phyloP scores from a whole-genome alignment of 1,140 invertebrate species.

The Pantala flavescens region DNA sequence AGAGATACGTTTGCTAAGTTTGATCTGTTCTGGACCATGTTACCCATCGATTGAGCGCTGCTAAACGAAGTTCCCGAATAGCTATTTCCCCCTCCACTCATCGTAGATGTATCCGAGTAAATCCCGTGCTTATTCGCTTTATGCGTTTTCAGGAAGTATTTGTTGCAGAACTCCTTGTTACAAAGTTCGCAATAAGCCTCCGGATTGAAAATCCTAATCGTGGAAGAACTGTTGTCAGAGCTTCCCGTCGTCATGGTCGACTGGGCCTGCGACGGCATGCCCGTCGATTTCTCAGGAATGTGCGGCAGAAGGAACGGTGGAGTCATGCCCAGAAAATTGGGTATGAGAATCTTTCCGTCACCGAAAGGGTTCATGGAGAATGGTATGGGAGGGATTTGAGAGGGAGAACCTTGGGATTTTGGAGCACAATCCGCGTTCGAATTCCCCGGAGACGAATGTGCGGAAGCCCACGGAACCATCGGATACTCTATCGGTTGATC shows the following conservation, averaged over 20 bases:
- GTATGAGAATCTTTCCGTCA: not conserved
- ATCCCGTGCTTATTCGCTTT: constrained; percentile 92
- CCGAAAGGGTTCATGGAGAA: not conserved
- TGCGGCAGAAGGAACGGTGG: constrained; percentile 19
- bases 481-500: not conserved
- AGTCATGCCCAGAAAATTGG: constrained; percentile 13
- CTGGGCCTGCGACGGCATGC: constrained; percentile 36
- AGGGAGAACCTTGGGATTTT: not conserved
- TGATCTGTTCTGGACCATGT: constrained; percentile 19
- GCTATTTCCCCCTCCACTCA: constrained; percentile 16
- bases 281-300: constrained; percentile 22
- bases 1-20: constrained; percentile 23
- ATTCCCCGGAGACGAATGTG: not conserved
- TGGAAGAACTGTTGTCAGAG: constrained; percentile 45
- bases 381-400: not conserved
- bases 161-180: constrained; percentile 99
- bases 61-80: not conserved
- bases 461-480: not conserved
- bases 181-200: constrained; percentile 94
- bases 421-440: not conserved
- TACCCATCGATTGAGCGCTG: constrained; percentile 30
- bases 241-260: constrained; percentile 13
- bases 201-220: constrained; percentile 78
- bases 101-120: constrained; percentile 35
- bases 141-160: constrained; percentile 98